These are phyloP conservation scores for Xiphophorus birchmanni DNA, from an alignment of 2,797 vertebrate species.

Conservation along the genomic window DNA sequence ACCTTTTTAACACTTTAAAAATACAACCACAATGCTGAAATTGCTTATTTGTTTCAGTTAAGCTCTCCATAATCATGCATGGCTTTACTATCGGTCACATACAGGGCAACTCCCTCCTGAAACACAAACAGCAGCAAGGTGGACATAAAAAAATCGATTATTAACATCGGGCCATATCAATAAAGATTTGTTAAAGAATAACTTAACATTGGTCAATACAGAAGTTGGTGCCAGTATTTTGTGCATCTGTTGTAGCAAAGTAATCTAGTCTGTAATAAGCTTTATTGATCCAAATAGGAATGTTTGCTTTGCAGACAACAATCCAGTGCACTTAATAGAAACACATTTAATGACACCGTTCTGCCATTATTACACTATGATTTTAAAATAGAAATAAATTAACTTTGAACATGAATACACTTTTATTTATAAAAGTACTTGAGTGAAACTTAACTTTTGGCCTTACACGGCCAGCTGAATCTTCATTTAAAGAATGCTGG, in stretches of 20 bases:
- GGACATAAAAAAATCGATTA: neutral
- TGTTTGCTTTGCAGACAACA: neutral
- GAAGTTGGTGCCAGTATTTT: neutral
- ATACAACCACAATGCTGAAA: neutral
- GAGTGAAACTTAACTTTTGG: neutral
- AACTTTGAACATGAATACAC: neutral
- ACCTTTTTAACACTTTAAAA: neutral
- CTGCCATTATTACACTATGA: neutral
- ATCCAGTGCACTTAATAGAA: neutral
- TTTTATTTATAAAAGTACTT: neutral
- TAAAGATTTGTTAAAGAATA: neutral
- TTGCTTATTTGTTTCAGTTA: neutral
- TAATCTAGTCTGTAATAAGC: neutral
- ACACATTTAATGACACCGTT: neutral
- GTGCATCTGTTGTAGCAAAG: neutral
- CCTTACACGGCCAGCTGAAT: neutral
- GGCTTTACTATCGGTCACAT: neutral
- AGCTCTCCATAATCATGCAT: neutral
- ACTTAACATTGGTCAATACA: neutral
- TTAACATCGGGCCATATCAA: neutral
- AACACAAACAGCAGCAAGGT: neutral
- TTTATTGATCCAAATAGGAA: neutral
- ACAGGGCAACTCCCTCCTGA: neutral
- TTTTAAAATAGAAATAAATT: neutral
- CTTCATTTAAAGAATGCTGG: neutral